phyloP scores from a whole-genome alignment of 2,888 invertebrate species.

The Drosophila aldrichi region DNA sequence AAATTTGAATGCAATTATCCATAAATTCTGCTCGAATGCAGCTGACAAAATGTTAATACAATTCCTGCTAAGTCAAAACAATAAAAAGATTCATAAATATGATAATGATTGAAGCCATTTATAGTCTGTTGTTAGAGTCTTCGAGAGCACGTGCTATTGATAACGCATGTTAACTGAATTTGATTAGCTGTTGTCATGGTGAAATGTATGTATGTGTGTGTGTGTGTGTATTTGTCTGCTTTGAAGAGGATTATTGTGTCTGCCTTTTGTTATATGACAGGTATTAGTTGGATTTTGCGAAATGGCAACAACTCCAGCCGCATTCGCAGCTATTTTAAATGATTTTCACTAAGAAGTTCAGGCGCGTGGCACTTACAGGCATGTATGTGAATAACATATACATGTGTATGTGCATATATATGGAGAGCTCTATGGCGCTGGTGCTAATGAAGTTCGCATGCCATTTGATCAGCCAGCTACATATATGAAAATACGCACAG shows the following conservation, averaged over 20 bases:
- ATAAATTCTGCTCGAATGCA: constrained; percentile 55
- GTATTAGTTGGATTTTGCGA: neutral
- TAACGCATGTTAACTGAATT: constrained; percentile 17
- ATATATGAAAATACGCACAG: constrained; percentile 35
- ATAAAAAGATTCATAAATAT: constrained; percentile 35
- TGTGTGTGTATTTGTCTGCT: no score
- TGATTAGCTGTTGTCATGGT: constrained; percentile 23
- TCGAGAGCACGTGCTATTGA: constrained; percentile 56
- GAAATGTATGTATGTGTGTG: neutral
- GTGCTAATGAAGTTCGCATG: constrained; percentile 69
- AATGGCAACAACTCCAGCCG: neutral
- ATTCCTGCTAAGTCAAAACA: constrained; percentile 9
- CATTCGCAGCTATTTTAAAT: constrained; percentile 29
- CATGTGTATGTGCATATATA: neutral
- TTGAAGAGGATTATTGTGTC: neutral
- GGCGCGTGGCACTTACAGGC: constrained; percentile 58
- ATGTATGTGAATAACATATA: neutral
- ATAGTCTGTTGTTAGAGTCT: constrained; percentile 19
- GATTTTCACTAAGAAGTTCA: constrained; percentile 7
- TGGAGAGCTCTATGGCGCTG: constrained; percentile 8
- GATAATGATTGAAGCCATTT: constrained; percentile 63
- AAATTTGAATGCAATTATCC: constrained; percentile 67
- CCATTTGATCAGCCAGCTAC: constrained; percentile 45
- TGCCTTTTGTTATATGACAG: constrained; percentile 5
- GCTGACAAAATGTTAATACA: constrained; percentile 57